Conservation (phyloP, 2,113 vertebrate species). For the Hippocampus mohnikei region DNA sequence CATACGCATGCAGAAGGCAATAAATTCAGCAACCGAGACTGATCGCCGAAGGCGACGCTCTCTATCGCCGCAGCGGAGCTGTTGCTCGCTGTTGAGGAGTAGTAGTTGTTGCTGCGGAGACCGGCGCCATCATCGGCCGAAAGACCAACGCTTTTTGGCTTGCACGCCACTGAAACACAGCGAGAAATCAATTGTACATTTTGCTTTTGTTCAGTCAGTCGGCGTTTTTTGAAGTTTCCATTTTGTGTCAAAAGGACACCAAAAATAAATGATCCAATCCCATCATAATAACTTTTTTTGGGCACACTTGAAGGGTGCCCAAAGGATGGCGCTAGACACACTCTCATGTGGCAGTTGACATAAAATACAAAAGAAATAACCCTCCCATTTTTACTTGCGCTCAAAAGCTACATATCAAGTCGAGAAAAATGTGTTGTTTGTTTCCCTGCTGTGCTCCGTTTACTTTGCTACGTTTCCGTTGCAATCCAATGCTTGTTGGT, state of each 20-base stretch:
- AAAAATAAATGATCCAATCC: too few species aligned
- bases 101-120: constrained; percentile 29
- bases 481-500: background rate
- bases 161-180: constrained; percentile 65
- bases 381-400: too few species aligned
- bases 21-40: background rate
- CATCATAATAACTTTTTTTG: too few species aligned
- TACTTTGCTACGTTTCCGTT: background rate
- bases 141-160: constrained; percentile 64
- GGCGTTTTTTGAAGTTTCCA: too few species aligned
- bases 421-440: too few species aligned
- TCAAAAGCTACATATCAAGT: too few species aligned
- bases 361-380: too few species aligned
- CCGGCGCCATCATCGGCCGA: constrained; percentile 42
- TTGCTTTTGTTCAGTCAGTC: background rate
- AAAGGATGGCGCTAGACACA: too few species aligned
- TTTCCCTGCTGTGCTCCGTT: background rate
- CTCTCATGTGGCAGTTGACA: too few species aligned
- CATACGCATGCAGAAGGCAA: constrained; percentile 69
- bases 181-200: background rate
- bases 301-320: too few species aligned
- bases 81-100: constrained; percentile 22
- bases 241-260: too few species aligned
- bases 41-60: background rate
- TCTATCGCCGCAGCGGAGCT: background rate